A percentile compares a stretch with the other conserved stretches of the same genome.
Conservation (phyloP, 2,797 vertebrate species). For the Spinus olivaceus region DNA sequence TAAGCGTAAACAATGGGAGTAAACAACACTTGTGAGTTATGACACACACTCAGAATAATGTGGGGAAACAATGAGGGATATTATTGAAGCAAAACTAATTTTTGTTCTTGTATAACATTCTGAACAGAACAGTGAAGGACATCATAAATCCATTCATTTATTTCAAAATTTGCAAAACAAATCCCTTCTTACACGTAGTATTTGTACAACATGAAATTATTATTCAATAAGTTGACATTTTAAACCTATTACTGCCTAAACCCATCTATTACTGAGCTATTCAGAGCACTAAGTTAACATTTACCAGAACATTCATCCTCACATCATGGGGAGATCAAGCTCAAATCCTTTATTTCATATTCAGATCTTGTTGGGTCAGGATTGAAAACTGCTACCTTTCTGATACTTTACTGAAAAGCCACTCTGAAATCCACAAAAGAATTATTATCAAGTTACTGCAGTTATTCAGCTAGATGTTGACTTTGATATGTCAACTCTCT, state of each 20-base stretch:
- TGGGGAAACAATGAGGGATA: constrained; percentile 24
- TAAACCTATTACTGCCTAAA: constrained; percentile 85
- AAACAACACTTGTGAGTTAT: constrained; percentile 47
- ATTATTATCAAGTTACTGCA: constrained; percentile 83
- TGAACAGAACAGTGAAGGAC: constrained; percentile 76
- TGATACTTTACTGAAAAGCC: constrained; percentile 83
- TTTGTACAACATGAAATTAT: constrained; percentile 85
- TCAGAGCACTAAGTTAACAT: constrained; percentile 89
- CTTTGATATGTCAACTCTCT: constrained; percentile 94
- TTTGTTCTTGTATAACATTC: constrained; percentile 65
- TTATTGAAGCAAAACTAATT: constrained; percentile 65
- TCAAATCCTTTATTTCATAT: constrained; percentile 90
- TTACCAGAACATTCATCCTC: constrained; percentile 91
- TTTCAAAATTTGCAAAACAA: constrained; percentile 85
- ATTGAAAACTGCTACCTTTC: constrained; percentile 87
- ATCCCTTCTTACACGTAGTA: constrained; percentile 82
- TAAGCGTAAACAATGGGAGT: constrained; percentile 13
- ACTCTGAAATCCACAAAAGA: constrained; percentile 81
- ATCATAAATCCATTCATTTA: constrained; percentile 81
- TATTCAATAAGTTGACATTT: constrained; percentile 91
- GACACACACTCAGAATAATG: not conserved
- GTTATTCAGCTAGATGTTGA: constrained; percentile 84
- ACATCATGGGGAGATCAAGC: constrained; percentile 90
- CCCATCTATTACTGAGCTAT: constrained; percentile 89
- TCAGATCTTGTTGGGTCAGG: constrained; percentile 84